A percentile compares a stretch with the other conserved stretches of the same genome.
phyloP scores from a whole-genome alignment of 2,888 invertebrate genomes.

The Campopleginae sp. region DNA sequence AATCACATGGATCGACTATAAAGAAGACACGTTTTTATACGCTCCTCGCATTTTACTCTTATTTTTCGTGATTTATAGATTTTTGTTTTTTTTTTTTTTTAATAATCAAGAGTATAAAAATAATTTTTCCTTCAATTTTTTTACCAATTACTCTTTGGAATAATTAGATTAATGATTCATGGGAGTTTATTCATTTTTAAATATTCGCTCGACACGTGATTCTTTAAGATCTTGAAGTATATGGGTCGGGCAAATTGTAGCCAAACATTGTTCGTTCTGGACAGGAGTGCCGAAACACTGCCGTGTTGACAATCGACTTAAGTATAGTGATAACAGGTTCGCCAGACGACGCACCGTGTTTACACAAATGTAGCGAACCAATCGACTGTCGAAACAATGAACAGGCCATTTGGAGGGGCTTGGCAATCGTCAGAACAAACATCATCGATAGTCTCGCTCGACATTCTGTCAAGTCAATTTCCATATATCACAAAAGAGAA shows the following conservation, averaged over 20 bases:
- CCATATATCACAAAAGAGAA: background rate
- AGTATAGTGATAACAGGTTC: constrained; percentile 68
- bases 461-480: background rate
- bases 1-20: constrained; percentile 57
- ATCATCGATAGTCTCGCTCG: constrained; percentile 3
- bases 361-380: background rate
- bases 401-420: constrained; percentile 7
- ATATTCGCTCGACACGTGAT: constrained; percentile 67
- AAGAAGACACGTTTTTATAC: constrained; percentile 58
- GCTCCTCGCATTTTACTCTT: background rate
- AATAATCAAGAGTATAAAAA: background rate
- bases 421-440: constrained; percentile 25
- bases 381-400: constrained; percentile 3
- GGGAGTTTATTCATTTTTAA: constrained; percentile 51
- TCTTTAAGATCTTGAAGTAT: constrained; percentile 66
- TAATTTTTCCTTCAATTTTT: background rate
- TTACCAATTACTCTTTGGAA: background rate
- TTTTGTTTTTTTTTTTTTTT: constrained; percentile 8
- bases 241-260: constrained; percentile 65
- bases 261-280: constrained; percentile 68
- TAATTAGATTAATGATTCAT: background rate
- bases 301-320: constrained; percentile 61
- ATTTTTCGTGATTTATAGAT: background rate
- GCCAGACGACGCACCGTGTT: background rate
- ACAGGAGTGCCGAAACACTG: constrained; percentile 55